Evolutionary conservation across 30 jellyfish, hydroid and myxozoan genomes (phyloP).

Genomic region (Chrysaora quinquecirrha): DNA sequence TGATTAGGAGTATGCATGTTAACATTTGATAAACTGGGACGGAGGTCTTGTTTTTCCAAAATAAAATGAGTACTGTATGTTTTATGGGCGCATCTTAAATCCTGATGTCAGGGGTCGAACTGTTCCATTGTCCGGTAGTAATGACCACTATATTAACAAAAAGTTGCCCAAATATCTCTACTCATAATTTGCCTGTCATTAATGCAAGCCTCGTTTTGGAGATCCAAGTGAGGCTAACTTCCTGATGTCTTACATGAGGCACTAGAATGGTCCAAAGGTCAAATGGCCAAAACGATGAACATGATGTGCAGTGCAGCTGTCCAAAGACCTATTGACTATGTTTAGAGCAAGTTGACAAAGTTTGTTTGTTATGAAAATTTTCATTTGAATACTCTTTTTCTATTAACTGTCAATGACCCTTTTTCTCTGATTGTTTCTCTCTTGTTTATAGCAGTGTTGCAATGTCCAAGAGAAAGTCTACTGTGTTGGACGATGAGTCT

Average conservation of each 20-base stretch:
- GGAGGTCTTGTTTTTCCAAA: too few species aligned
- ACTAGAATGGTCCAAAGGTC: constrained; percentile 4
- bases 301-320: constrained; percentile 24
- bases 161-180: not conserved
- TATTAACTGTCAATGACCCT: not conserved
- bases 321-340: constrained; percentile 11
- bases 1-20: too few species aligned
- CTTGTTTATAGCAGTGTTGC: constrained; percentile 13
- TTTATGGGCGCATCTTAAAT: not conserved
- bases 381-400: not conserved
- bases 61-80: not conserved
- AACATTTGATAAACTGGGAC: too few species aligned
- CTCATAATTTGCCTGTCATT: not conserved
- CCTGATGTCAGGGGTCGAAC: not conserved
- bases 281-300: constrained; percentile 7
- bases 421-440: not conserved
- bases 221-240: constrained; percentile 27
- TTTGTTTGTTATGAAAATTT: constrained; percentile 19
- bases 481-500: constrained; percentile 25
- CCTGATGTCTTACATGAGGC: constrained; percentile 24
- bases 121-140: not conserved
- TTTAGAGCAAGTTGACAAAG: constrained; percentile 19
- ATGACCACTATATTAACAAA: not conserved
- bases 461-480: constrained; percentile 33
- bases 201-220: constrained; percentile 19